Evolutionary conservation across 2,888 invertebrate genomes (phyloP).

Genomic region (Allacma fusca): DNA sequence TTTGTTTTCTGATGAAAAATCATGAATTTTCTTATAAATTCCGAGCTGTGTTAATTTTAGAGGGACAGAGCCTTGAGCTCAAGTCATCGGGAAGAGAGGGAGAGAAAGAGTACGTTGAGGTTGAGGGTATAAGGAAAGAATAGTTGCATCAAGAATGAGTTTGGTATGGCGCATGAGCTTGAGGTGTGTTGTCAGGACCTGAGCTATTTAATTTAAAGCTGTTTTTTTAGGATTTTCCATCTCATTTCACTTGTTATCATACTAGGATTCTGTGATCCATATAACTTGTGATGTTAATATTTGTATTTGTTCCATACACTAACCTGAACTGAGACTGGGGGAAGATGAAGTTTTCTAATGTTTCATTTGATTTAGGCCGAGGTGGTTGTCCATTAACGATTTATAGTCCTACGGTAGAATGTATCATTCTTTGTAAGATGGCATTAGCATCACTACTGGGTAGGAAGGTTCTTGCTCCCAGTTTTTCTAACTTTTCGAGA

Average conservation of each 20-base stretch:
- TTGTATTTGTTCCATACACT: no score
- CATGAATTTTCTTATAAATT: neutral
- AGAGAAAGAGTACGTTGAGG: no score
- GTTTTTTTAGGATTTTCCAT: neutral
- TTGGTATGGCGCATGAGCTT: no score
- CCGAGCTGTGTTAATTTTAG: neutral
- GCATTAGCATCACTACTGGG: no score
- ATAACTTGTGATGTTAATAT: no score
- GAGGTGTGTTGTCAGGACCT: neutral
- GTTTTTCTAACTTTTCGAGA: no score
- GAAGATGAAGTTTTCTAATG: neutral
- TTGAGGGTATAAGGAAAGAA: no score
- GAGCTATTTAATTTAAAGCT: neutral
- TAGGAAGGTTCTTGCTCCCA: no score
- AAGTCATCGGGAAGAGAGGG: neutral
- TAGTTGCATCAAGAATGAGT: no score
- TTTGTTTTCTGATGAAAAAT: constrained; percentile 1
- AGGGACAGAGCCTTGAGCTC: neutral
- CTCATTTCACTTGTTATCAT: neutral
- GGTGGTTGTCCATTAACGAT: no score
- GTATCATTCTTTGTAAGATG: neutral
- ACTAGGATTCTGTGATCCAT: no score
- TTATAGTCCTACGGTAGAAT: neutral
- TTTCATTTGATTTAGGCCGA: neutral
- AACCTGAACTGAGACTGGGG: no score